Conservation (phyloP, 2,888 invertebrate species). For the Clusia tigrina region DNA sequence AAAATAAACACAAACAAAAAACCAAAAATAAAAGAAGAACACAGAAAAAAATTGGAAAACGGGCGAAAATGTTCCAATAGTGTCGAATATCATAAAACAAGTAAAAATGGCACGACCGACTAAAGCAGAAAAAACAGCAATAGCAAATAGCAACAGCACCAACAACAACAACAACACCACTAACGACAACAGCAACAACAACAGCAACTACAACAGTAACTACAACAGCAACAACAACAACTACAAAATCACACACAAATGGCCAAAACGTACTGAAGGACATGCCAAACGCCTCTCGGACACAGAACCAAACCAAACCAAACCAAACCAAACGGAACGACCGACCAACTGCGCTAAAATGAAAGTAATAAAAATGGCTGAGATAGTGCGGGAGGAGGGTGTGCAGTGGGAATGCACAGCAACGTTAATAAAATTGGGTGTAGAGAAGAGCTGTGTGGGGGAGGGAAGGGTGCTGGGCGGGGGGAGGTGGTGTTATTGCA, state of each 20-base stretch:
- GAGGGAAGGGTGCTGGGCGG: neutral
- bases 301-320: conserved; percentile 12
- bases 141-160: neutral
- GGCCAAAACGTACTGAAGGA: conserved; percentile 31
- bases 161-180: neutral
- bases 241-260: neutral
- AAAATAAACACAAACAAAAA: conserved; percentile 8
- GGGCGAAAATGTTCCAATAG: conserved; percentile 31
- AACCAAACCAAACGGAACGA: neutral
- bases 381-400: neutral
- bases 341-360: conserved; percentile 53
- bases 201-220: neutral
- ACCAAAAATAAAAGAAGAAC: no score
- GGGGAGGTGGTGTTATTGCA: neutral
- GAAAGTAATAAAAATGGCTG: neutral
- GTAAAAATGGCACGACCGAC: conserved; percentile 13
- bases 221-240: neutral
- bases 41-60: conserved; percentile 24
- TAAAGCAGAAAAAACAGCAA: conserved; percentile 14
- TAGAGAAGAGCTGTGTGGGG: neutral
- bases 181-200: conserved; percentile 5
- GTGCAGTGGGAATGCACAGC: neutral
- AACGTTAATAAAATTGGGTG: neutral
- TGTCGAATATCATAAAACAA: conserved; percentile 40
- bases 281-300: conserved; percentile 39